Evolutionary conservation across 2,888 invertebrate genomes (phyloP).

Genomic region (Pollenia labialis): DNA sequence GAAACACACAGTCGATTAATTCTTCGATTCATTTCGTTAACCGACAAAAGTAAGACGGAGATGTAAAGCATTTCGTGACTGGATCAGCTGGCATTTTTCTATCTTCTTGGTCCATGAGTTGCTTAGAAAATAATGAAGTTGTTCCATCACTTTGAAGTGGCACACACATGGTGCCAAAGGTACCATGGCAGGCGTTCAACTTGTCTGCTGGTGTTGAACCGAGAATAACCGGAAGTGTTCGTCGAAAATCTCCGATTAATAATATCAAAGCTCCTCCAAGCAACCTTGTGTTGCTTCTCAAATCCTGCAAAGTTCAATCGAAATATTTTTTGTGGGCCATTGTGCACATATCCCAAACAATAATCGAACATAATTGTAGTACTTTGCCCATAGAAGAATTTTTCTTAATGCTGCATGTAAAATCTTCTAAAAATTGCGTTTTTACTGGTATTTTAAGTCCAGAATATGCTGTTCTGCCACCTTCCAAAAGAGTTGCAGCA

Average conservation of each 20-base stretch:
- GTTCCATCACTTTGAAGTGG: slow-evolving; percentile 20
- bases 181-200: slow-evolving; percentile 53
- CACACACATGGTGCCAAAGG: slow-evolving; percentile 44
- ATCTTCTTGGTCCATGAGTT: too few relatives aligned
- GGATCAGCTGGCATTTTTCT: too few relatives aligned
- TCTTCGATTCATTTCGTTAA: too few relatives aligned
- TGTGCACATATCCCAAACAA: not conserved
- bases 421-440: too few relatives aligned
- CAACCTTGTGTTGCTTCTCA: not conserved
- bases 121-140: too few relatives aligned
- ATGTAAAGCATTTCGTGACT: too few relatives aligned
- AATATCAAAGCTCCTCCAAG: slow-evolving; percentile 3
- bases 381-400: too few relatives aligned
- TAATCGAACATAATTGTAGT: not conserved
- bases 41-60: too few relatives aligned
- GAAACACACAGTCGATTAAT: too few relatives aligned
- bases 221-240: slow-evolving; percentile 50
- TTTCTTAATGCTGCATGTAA: not conserved
- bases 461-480: too few relatives aligned
- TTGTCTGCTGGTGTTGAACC: slow-evolving; percentile 49
- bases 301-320: not conserved
- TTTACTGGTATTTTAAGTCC: too few relatives aligned
- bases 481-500: too few relatives aligned
- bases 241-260: slow-evolving; percentile 60
- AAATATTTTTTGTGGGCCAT: not conserved